Conservation (phyloP, 2,797 vertebrate genomes). For the Streptopelia turtur region DNA sequence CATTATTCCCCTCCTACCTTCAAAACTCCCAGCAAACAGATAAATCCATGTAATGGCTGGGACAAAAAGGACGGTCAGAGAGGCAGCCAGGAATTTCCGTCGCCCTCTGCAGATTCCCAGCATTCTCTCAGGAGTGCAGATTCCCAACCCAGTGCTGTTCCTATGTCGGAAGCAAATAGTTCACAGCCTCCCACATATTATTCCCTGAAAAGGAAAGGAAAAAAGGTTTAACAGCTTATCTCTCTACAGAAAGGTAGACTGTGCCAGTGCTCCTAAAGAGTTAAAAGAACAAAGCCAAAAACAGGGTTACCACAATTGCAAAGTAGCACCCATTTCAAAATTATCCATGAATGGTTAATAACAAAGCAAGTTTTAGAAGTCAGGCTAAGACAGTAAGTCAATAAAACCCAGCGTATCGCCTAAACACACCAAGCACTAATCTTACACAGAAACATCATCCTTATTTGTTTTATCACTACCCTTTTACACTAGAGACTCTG, state of each 20-base stretch:
- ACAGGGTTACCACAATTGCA: neutral
- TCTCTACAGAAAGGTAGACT: neutral
- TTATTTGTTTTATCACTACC: neutral
- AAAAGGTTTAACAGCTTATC: neutral
- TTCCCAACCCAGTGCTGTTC: conserved; percentile 78
- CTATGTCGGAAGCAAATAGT: conserved; percentile 86
- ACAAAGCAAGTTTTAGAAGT: neutral
- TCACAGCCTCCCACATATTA: conserved; percentile 88
- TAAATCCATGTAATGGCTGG: conserved; percentile 98
- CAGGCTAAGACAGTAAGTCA: neutral
- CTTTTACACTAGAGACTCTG: neutral
- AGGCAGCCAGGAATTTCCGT: conserved; percentile 97
- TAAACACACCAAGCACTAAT: neutral
- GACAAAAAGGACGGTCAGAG: conserved; percentile 91
- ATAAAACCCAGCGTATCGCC: neutral
- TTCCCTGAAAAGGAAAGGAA: conserved; percentile 73
- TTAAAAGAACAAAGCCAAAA: neutral
- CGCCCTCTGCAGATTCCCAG: conserved; percentile 98
- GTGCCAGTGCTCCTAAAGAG: neutral
- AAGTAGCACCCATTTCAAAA: neutral
- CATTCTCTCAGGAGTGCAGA: conserved; percentile 88
- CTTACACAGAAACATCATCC: neutral
- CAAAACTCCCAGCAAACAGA: conserved; percentile 91
- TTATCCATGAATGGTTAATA: neutral
- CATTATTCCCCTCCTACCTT: conserved; percentile 81